Evolutionary conservation across 2,113 vertebrate genomes (phyloP).

Genomic region (Cyanoliseus patagonus): DNA sequence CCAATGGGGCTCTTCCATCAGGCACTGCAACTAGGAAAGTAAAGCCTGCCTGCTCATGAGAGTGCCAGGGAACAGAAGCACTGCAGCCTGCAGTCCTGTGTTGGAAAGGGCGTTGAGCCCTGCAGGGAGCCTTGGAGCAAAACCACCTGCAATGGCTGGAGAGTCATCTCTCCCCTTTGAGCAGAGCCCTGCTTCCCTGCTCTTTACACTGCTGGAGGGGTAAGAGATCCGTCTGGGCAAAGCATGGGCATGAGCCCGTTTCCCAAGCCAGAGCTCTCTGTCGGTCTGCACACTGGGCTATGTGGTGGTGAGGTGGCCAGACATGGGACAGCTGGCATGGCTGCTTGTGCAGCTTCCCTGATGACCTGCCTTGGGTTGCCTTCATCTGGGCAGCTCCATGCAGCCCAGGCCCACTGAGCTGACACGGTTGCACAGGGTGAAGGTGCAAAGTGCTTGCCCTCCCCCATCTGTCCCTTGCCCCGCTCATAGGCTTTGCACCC

Average conservation of each 20-base stretch:
- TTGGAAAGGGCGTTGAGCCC: not conserved
- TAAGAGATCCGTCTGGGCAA: not conserved
- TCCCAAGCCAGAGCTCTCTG: not conserved
- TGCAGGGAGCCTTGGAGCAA: accelerated
- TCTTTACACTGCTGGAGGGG: accelerated
- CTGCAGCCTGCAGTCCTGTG: accelerated
- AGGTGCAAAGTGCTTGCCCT: accelerated
- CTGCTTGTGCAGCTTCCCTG: accelerated
- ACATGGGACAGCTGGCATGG: accelerated
- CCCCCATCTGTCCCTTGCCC: not conserved
- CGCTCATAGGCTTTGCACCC: not conserved
- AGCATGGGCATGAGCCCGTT: not conserved
- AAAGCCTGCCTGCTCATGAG: accelerated
- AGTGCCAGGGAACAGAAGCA: accelerated
- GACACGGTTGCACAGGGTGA: accelerated
- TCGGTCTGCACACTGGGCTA: not conserved
- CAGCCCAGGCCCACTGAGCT: accelerated
- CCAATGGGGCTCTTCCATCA: accelerated
- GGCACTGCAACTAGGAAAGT: not conserved
- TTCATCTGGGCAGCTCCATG: not conserved
- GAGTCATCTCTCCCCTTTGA: not conserved
- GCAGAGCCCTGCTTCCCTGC: not conserved
- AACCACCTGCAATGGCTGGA: not conserved
- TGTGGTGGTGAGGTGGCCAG: accelerated
- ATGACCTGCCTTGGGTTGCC: accelerated